Base-by-base conservation (phyloP, 1,140 invertebrate species). In the Tyrophagus putrescentiae region DNA sequence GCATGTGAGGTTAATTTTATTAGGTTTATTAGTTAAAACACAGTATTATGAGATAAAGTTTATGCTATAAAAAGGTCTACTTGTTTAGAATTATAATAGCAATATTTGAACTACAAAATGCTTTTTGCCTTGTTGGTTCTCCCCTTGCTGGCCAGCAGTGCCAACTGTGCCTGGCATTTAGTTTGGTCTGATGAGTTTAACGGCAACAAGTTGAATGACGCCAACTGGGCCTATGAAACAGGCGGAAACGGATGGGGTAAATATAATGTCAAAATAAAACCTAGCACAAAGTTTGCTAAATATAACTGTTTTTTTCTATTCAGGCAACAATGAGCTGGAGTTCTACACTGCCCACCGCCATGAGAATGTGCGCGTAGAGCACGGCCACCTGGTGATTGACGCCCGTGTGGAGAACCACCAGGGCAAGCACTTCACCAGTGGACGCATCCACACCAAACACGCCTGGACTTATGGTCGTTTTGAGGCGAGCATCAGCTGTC, bases 171-270 rank as follows among this genome's bases (percentile, higher is more conserved):
- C 23, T 64, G 58, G 18, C 29, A 34, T 25, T 34, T 63, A 5
- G 29, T 64, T 41, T 64, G 64, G 64, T 27, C 29, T 13, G 64
- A 64, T 52, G 61, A 64, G 18, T 64, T 64, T 33, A 50, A 64
- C 33, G 57, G 50, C 32, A 21, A 33, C 25, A 13, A 34, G 16
- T 13, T 54, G 4, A 36, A 60, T 50, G 21, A 7, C 32, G 18
- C 4, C 4, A 57, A 65, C 21, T 65, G 64, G 64, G 23, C 16
- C 28, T 57, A 41, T 28, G 57, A 63, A 48, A 36, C 41, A 16
- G 64, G 59, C 27, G 34, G 44, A 52, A 59, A 63, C 31, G 42
- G 54, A 45, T 60, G 58, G 1, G 62, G 61, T 50, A 39, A 39
- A 13, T 13, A 39, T 13, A 13, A 13, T 13, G 13, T 13, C 13